phyloP scores from a whole-genome alignment of 37 sponge, comb jelly and placozoan genomes.

The Ianthella basta region DNA sequence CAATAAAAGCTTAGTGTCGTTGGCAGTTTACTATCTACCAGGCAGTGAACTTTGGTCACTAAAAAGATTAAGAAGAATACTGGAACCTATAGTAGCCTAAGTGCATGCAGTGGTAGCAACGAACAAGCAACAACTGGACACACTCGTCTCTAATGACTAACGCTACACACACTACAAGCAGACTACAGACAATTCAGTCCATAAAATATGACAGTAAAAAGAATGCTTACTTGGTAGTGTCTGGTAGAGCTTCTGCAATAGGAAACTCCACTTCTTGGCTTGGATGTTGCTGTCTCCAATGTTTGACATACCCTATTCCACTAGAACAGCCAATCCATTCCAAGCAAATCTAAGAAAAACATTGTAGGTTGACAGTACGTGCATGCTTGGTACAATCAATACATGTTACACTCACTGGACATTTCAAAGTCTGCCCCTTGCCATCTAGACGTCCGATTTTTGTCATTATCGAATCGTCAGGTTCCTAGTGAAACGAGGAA shows the following conservation, averaged over 20 bases:
- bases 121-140: too few species aligned
- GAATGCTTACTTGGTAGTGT: background rate
- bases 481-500: background rate
- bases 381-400: background rate
- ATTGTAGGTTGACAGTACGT: background rate
- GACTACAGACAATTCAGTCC: too few species aligned
- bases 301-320: background rate
- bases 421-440: background rate
- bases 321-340: background rate
- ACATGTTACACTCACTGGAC: constrained; percentile 2
- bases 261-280: background rate
- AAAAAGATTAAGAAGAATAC: too few species aligned
- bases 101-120: too few species aligned
- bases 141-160: too few species aligned
- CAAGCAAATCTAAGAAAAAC: background rate
- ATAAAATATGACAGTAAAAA: background rate
- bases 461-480: background rate
- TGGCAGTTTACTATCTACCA: too few species aligned
- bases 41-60: too few species aligned
- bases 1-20: too few species aligned
- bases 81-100: too few species aligned
- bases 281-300: background rate
- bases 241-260: background rate
- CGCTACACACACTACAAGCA: too few species aligned
- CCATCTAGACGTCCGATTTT: background rate